A percentile compares a stretch with the other conserved stretches of the same genome.
phyloP scores from a whole-genome alignment of 2,113 vertebrate genomes.

The Mus spicilegus region DNA sequence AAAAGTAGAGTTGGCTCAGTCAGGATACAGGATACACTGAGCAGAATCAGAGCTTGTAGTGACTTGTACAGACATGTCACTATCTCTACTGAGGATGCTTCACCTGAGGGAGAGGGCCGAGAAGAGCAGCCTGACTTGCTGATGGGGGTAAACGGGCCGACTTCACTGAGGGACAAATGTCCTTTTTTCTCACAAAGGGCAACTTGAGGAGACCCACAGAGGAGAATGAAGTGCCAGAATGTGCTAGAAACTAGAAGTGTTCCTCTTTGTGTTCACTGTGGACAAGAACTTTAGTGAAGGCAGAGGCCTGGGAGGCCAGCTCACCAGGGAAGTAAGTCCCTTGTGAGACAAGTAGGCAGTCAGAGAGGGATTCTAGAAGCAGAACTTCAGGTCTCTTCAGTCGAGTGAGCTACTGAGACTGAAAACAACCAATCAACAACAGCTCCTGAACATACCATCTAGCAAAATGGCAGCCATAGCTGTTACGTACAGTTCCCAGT shows the following conservation, averaged over 20 bases:
- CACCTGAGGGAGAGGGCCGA: too few species aligned
- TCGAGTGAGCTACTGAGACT: neutral
- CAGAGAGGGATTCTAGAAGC: neutral
- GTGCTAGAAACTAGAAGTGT: neutral
- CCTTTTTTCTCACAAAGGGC: neutral
- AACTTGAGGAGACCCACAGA: slow-evolving; percentile 23
- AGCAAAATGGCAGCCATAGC: neutral
- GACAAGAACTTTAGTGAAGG: neutral
- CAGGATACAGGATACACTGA: neutral
- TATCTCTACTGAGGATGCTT: too few species aligned
- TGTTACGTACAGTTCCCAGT: neutral
- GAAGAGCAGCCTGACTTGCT: neutral
- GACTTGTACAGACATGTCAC: neutral
- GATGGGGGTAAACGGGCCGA: neutral
- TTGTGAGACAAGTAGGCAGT: neutral
- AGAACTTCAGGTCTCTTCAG: neutral
- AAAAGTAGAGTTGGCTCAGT: neutral
- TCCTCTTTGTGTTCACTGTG: neutral
- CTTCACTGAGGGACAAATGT: slow-evolving; percentile 42
- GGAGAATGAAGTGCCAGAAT: slow-evolving; percentile 21
- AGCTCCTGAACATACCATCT: neutral
- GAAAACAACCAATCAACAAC: neutral
- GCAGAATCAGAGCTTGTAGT: too few species aligned
- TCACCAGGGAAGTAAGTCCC: neutral
- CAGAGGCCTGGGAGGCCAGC: neutral